Evolutionary conservation across 1,140 invertebrate genomes (phyloP), one percentile per base, ranked within the genome.

Genomic region (Drosophila willistoni): DNA sequence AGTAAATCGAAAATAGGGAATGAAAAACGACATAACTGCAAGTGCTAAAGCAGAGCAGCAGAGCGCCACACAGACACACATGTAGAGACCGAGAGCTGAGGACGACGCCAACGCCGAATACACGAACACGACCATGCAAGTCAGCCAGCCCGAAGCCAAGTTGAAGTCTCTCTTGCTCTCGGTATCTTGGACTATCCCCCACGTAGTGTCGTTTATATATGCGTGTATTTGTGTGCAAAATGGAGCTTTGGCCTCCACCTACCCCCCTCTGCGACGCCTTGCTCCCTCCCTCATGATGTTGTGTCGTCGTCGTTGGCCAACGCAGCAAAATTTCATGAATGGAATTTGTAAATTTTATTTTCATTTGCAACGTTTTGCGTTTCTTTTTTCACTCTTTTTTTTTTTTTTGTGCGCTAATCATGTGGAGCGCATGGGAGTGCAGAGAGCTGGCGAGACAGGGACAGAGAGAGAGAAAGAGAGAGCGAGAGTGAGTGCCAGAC

Each of bases 321-420:
- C 82, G 83, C 73, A 77, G 83, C 84, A 83, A 87, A 87, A 87
- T 83, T 86, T 87, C 84, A 87, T 87, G 84, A 87, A 87, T 87
- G 84, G 84, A 87, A 87, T 87, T 89, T 89, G 85, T 87, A 87
- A 84, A 87, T 87, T 89, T 87, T 89, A 82, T 84, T 87, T 87
- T 87, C 84, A 89, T 87, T 87, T 87, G 84, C 77, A 83, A 81
- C 79, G 71, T 68, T 73, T 80, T 44, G 44, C 56, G 71, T 76
- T 77, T 61, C 76, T 57, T 64, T 77, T 9, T 39, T 51, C 44
- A 71, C 34, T 68, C 36, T 19, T 78, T 12, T 39, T 25, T 19
- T 67, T 65, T 7, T 61, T 64, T 54, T 73, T 56, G 71, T 62
- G 70, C 73, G 80, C 77, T 89, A 87, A 87, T 87, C 80, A 84